Evolutionary conservation across 2,888 invertebrate species (phyloP).

Genomic region (Aplocera efformata): DNA sequence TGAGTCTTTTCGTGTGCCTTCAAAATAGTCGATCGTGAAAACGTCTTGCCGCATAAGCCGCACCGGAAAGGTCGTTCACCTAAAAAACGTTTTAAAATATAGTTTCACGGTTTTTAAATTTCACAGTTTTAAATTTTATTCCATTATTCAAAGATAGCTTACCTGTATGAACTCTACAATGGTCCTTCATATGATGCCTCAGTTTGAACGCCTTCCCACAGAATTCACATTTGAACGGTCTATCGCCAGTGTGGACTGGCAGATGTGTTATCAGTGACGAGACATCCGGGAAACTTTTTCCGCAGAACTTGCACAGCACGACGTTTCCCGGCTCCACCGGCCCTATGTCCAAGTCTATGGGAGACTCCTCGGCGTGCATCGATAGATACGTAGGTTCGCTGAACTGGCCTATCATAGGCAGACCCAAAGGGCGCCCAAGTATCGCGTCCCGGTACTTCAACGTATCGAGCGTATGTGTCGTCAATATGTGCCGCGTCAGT

Average conservation of each 20-base stretch:
- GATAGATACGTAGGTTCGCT: conserved; percentile 70
- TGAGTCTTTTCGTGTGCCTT: conserved; percentile 97
- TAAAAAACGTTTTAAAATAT: conserved; percentile 45
- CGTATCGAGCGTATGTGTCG: conserved; percentile 93
- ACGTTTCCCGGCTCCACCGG: conserved; percentile 86
- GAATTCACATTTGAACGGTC: conserved; percentile 96
- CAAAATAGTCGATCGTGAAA: conserved; percentile 93
- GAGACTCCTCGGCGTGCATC: conserved; percentile 81
- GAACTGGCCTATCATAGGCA: conserved; percentile 70
- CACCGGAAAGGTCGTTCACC: conserved; percentile 94
- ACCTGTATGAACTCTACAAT: conserved; percentile 95
- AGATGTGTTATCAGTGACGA: conserved; percentile 92
- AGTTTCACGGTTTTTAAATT: too few relatives aligned
- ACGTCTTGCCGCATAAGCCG: conserved; percentile 93
- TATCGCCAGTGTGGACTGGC: conserved; percentile 93
- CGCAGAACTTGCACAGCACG: conserved; percentile 95
- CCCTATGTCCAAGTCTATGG: conserved; percentile 78
- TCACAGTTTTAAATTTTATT: conserved; percentile 1
- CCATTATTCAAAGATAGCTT: conserved; percentile 39
- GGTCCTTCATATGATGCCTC: conserved; percentile 96
- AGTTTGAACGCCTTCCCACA: conserved; percentile 96
- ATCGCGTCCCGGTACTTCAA: conserved; percentile 90
- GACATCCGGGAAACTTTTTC: conserved; percentile 95
- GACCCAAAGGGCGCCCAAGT: conserved; percentile 60
- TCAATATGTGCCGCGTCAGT: conserved; percentile 92